Base-by-base conservation (phyloP, 2,888 invertebrate genomes). In the Lomographa bimaculata region DNA sequence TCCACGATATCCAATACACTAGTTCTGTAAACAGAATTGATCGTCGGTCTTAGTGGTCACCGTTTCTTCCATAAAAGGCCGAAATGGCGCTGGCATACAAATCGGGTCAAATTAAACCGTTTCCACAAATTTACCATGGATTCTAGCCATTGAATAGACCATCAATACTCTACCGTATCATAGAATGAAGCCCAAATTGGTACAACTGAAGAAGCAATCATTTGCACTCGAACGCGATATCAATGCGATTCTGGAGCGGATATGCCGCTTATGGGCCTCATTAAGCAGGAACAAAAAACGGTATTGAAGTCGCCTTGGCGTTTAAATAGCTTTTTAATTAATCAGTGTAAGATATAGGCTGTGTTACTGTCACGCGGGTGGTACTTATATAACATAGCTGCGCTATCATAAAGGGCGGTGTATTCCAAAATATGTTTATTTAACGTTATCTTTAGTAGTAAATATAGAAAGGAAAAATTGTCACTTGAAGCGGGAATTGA, bases 321-420 rank as follows among this genome's bases (percentile, higher is more conserved):
- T 75, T 80, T 77, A 77, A 77, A 79, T 77, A 70, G 70, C 63
- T 55, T 66, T 70, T 80, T 79, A 82, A 83, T 84, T 80, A 80
- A 71, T 72, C 72, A 71, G 60, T 45, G 57, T 18, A 23, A 37
- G 20, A 7, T 29, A 33, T 25, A n/a, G 23, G 6, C 4, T 36
- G 29, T 16, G 40, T 41, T 45, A 37, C 50, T 48, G 42, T 48
- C 42, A 48, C 30, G 12, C 9, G 16, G 20, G 7, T 2, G 7
- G 14, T 7, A n/a, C n/a, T n/a, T n/a, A n/a, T n/a, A n/a, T n/a
- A n/a, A n/a, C n/a, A n/a, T n/a, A n/a, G n/a, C n/a, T n/a, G n/a
- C n/a, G n/a, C n/a, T n/a, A n/a, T n/a, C n/a, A n/a, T n/a, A n/a
- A n/a, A n/a, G n/a, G n/a, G n/a, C n/a, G n/a, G n/a, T n/a, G n/a